Conservation (phyloP, 2,113 vertebrate genomes). For the Alouatta palliata region DNA sequence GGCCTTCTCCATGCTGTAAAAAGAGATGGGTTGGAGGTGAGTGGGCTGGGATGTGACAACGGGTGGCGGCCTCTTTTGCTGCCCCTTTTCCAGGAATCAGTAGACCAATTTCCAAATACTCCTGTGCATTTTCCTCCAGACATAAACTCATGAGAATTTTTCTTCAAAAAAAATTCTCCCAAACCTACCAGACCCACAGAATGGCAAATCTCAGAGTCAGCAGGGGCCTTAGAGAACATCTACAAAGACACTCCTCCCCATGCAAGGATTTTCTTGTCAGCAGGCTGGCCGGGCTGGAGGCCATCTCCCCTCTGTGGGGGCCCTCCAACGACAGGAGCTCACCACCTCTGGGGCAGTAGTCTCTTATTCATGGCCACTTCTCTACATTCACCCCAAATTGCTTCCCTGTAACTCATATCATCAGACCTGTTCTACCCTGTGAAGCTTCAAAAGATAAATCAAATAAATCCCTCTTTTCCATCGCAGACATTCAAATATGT, state of each 20-base stretch:
- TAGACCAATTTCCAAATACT: not conserved
- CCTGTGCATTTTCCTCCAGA: not conserved
- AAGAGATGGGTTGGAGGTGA: not conserved
- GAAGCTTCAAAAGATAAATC: conserved; percentile 4
- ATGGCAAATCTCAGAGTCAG: not conserved
- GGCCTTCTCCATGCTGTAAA: not conserved
- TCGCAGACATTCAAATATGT: conserved; percentile 12
- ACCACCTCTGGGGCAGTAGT: not conserved
- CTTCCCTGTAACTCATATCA: not conserved
- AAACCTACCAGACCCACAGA: not conserved
- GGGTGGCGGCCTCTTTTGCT: not conserved
- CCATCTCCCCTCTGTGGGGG: not conserved
- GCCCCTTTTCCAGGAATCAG: not conserved
- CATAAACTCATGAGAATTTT: not conserved
- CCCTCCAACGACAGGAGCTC: not conserved
- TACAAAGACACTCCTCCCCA: not conserved
- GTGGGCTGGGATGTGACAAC: not conserved
- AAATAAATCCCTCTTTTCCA: not conserved
- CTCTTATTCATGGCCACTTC: not conserved
- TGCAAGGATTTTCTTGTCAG: not conserved
- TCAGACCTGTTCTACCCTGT: not conserved
- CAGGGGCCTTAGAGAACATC: not conserved
- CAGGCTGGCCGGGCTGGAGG: not conserved
- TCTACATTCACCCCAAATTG: not conserved
- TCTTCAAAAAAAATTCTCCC: not conserved